Percentiles rank a stretch among this genome's conserved stretches.
Evolutionary conservation across 2,888 invertebrate genomes (phyloP).

Genomic region (Folsomia manolachei): DNA sequence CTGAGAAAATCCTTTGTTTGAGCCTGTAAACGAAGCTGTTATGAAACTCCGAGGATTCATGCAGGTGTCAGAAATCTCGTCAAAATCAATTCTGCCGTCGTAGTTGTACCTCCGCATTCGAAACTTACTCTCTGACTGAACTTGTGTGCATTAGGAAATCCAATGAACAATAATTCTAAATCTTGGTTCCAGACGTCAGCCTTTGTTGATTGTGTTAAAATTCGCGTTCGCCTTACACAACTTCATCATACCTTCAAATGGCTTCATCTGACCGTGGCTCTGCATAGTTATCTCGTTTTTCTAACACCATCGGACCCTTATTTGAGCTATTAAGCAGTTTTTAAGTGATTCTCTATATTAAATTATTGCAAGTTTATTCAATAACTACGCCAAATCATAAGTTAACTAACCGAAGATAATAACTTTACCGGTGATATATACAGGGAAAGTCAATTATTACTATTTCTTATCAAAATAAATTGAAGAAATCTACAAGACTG

Average conservation of each 20-base stretch:
- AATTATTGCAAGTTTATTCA: neutral
- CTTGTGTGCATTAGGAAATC: conserved; percentile 15
- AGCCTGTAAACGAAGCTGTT: neutral
- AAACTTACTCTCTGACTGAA: neutral
- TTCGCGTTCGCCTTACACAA: conserved; percentile 76
- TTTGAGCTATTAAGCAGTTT: conserved; percentile 6
- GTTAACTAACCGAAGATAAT: neutral
- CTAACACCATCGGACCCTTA: conserved; percentile 42
- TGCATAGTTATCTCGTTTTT: conserved; percentile 78
- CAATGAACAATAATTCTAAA: conserved; percentile 46
- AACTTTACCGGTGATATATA: neutral
- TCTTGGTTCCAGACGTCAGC: conserved; percentile 32
- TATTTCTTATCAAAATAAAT: neutral
- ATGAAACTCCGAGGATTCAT: neutral
- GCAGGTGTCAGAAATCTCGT: neutral
- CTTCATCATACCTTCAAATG: conserved; percentile 94
- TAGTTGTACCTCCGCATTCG: neutral
- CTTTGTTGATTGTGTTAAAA: conserved; percentile 71
- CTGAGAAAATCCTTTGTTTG: neutral
- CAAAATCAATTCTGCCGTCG: neutral
- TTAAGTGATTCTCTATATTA: neutral
- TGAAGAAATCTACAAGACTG: neutral
- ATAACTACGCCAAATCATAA: neutral
- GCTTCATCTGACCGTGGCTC: conserved; percentile 83
- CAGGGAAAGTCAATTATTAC: neutral